Evolutionary conservation across 2,113 vertebrate species (phyloP).

Genomic region (Ailuropoda melanoleuca): DNA sequence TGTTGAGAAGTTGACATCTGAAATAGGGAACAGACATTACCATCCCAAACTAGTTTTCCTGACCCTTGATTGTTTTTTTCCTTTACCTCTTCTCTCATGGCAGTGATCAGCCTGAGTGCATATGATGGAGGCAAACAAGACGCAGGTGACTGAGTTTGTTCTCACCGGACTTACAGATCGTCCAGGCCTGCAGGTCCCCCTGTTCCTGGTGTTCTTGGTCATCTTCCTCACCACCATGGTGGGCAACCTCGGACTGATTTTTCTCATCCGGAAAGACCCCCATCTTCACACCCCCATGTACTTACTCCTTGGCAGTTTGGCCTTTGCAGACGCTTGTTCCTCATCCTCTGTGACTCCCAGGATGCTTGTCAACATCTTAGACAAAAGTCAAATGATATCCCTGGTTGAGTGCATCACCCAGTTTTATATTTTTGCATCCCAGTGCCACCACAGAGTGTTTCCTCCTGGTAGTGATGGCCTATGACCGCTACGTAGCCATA

Average conservation of each 20-base stretch:
- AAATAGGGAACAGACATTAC: not conserved
- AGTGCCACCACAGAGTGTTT: conserved; percentile 70
- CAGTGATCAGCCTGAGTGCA: not conserved
- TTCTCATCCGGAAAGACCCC: conserved; percentile 37
- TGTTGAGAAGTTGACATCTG: not conserved
- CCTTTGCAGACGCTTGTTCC: conserved; percentile 47
- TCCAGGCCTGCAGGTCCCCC: not conserved
- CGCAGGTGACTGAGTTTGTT: not conserved
- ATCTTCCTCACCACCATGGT: conserved; percentile 51
- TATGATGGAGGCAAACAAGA: conserved; percentile 1
- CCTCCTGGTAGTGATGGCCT: conserved; percentile 66
- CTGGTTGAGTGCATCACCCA: conserved; percentile 42
- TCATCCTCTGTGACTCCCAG: conserved; percentile 57
- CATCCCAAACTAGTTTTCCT: not conserved
- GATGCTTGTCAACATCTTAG: conserved; percentile 27
- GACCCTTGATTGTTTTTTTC: not conserved
- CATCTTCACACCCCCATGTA: conserved; percentile 62
- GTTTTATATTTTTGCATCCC: conserved; percentile 44
- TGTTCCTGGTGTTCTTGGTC: conserved; percentile 37
- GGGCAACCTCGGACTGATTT: conserved; percentile 52
- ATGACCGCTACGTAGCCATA: conserved; percentile 67
- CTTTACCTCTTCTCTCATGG: not conserved
- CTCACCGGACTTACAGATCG: conserved; percentile 28
- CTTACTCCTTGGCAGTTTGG: conserved; percentile 50
- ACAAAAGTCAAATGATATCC: not conserved